Percentiles rank a stretch among this genome's conserved stretches.
phyloP scores from a whole-genome alignment of 2,797 vertebrate genomes.

The Sus cebifrons region DNA sequence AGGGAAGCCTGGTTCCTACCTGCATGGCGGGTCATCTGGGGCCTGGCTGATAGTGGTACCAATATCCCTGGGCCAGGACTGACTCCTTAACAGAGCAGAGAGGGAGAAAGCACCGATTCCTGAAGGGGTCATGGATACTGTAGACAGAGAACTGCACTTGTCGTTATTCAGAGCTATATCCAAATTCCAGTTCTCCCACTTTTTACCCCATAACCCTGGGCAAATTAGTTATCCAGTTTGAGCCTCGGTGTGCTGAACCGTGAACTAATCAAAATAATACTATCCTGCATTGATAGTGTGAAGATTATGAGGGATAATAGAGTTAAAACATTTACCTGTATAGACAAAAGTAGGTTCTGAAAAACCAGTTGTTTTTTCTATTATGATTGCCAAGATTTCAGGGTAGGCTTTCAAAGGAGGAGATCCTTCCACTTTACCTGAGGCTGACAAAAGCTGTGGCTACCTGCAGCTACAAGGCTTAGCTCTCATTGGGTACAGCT shows the following conservation, averaged over 20 bases:
- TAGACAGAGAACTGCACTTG: neutral
- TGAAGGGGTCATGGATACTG: neutral
- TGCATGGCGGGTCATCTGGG: neutral
- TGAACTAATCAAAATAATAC: neutral
- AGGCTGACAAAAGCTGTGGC: neutral
- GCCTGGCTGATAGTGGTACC: no score
- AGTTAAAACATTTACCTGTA: neutral
- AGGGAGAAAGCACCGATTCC: neutral
- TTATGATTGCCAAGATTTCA: neutral
- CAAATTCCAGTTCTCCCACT: neutral
- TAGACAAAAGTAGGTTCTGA: neutral
- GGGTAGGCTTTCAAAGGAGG: slow-evolving; percentile 11
- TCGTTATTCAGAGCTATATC: neutral
- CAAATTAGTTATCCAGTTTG: neutral
- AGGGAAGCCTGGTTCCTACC: neutral
- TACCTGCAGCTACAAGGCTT: neutral
- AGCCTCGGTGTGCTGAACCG: neutral
- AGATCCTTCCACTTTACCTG: neutral
- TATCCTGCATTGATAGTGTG: neutral
- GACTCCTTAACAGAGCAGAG: neutral
- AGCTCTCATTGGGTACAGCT: neutral
- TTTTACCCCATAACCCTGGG: neutral
- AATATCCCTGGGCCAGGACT: neutral
- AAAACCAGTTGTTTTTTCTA: slow-evolving; percentile 24
- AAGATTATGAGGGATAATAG: neutral